Base-by-base conservation (phyloP, 1,140 invertebrate species). In the Vanessa tameamea region DNA sequence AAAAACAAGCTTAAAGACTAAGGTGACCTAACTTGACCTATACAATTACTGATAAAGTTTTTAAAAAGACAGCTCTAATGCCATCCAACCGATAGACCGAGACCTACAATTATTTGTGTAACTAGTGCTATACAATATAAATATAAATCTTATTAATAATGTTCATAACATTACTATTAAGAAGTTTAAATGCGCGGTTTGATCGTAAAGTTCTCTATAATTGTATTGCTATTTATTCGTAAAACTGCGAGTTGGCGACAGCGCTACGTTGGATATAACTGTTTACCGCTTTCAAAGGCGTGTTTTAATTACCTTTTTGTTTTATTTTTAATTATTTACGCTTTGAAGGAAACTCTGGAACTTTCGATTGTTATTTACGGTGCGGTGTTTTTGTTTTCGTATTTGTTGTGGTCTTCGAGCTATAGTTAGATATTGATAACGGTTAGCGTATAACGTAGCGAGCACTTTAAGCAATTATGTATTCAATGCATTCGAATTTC, bases 321-420 rank as follows among this genome's bases (percentile, higher is more conserved):
- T 68, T 73, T 57, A 73, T 68, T 73, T 73, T 73, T 73, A 73
- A 73, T 73, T 73, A 73, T 73, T 73, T 51, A 73, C 48, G 57
- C 72, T 57, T 73, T 73, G 65, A 64, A 64, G 57, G 72, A 68
- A 73, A 68, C 65, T 68, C 65, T 31, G 47, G 47, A 66, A 73
- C 65, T 73, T 68, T 61, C 47, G 59, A 53, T 63, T 67, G 65
- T 67, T 55, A 13, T 67, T 67, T n/a, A 13, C 16, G 50, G 5
- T 55, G 53, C 31, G 37, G 23, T 66, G 64, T 66, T 66, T 66
- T 66, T 20, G 23, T 66, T 66, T 66, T 51, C 50, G 48, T 55
- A 26, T 59, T 59, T 59, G 55, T 59, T 26, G 20, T 26, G 55
- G 12, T n/a, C 55, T 26, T 26, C 20, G 12, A 59, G 13, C 11